phyloP scores from a whole-genome alignment of 30 jellyfish, hydroid and myxozoan species.

The Mastigias papua region DNA sequence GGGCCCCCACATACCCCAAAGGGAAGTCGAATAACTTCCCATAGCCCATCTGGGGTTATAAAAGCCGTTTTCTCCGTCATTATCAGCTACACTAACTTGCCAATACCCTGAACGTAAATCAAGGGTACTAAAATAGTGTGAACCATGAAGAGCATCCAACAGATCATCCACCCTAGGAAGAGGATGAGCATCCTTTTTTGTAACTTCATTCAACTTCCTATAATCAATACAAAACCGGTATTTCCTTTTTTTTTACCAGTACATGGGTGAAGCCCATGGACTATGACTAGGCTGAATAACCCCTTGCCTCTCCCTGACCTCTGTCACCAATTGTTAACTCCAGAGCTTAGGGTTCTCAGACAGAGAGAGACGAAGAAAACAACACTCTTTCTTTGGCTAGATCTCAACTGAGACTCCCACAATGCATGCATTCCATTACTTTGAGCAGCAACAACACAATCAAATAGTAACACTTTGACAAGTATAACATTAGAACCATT shows the following conservation, averaged over 20 bases:
- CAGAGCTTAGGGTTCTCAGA: too few relatives aligned
- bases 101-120: constrained; percentile 68
- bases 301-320: too few relatives aligned
- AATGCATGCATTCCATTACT: too few relatives aligned
- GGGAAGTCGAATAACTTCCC: constrained; percentile 61
- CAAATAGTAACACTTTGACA: too few relatives aligned
- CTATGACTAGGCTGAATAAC: constrained; percentile 48
- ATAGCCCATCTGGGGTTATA: constrained; percentile 47
- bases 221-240: constrained; percentile 51
- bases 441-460: too few relatives aligned
- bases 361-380: too few relatives aligned
- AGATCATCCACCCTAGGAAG: constrained; percentile 71
- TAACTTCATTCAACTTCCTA: constrained; percentile 55
- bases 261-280: constrained; percentile 74
- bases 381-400: too few relatives aligned
- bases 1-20: constrained; percentile 73
- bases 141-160: constrained; percentile 60
- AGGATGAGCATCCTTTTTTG: constrained; percentile 67
- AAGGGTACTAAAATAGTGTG: constrained; percentile 49
- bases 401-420: too few relatives aligned
- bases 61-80: constrained; percentile 70
- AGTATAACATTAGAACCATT: too few relatives aligned
- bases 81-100: constrained; percentile 44
- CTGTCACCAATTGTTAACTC: too few relatives aligned
- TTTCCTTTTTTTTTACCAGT: constrained; percentile 55